phyloP scores from a whole-genome alignment of 2,113 vertebrate species.

The Oncorhynchus tshawytscha region DNA sequence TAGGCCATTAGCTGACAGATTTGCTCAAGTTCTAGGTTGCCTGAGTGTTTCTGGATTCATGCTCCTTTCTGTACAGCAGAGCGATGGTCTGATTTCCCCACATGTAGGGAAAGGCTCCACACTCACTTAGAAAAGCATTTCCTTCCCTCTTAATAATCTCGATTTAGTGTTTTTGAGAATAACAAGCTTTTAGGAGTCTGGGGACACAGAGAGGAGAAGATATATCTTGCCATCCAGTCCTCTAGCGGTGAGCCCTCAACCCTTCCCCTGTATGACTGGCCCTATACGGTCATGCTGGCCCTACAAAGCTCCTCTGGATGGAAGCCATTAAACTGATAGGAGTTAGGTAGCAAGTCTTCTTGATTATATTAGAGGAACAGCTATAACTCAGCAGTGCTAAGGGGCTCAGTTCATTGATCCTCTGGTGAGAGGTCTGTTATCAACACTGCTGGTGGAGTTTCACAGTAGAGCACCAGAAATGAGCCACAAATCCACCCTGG shows the following conservation, averaged over 20 bases:
- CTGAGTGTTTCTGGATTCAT: background rate
- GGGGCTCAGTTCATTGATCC: background rate
- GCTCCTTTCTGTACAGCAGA: background rate
- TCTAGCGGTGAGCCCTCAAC: background rate
- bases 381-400: background rate
- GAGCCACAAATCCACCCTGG: background rate
- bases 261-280: conserved; percentile 14
- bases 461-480: background rate
- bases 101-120: background rate
- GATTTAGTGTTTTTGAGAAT: too few species aligned
- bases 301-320: background rate
- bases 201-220: background rate
- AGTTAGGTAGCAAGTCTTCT: conserved; percentile 3
- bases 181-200: background rate
- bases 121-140: background rate
- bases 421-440: background rate
- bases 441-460: background rate
- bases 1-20: background rate
- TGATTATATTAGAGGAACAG: conserved; percentile 12
- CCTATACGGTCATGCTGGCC: conserved; percentile 33
- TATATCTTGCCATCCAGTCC: background rate
- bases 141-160: too few species aligned
- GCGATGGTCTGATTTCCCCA: background rate
- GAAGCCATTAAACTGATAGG: conserved; percentile 6
- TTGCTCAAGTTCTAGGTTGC: background rate